Base-by-base conservation (phyloP, 2,797 vertebrate species). In the Typhlichthys subterraneus region DNA sequence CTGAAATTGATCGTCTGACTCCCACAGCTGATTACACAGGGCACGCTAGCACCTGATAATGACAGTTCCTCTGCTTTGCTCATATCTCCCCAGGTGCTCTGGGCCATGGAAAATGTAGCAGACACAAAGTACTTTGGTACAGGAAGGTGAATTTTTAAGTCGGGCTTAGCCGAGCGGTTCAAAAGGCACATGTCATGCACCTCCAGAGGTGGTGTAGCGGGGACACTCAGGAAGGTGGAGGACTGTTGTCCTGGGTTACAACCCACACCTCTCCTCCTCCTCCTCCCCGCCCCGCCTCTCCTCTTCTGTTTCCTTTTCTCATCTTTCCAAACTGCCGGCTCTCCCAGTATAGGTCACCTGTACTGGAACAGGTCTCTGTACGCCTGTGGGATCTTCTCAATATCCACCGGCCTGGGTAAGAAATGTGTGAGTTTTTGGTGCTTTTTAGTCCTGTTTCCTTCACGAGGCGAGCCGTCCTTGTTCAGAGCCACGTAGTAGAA, bases 341-440 rank as follows among this genome's bases (percentile, higher is more conserved):
- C 70, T 65, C 69, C 78, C 5, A 48, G 53, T 33, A 67, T 69
- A 84, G 82, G 93, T 98, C 97, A 98, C 94, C 95, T 98, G 91
- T 98, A 94, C 87, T 94, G 95, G 88, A 97, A 97, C 67, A 96
- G 88, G 77, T 98, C 96, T 93, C 97, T 94, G 93, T 96, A 97
- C 29, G 92, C 91, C 42, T 94, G 94, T 0, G 96, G 96, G 75
- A 97, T 95, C 91, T 98, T 99, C 59, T 96, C 93, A n/a, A 96
- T 92, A 83, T 99, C 96, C 87, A 99, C 97, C 0, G 95, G 96
- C 76, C 98, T 88, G 58, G 98, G 98, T 71, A 99, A 80, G 82
- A 99, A 99, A 77, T 99, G 97, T 69, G 98, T 98, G 85, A 99
- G 95, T 78, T 99, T 99, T 90, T 99, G 98, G 77, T 99, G 96